phyloP scores from a whole-genome alignment of 2,797 vertebrate species.

The Gadopsis bispinosus region DNA sequence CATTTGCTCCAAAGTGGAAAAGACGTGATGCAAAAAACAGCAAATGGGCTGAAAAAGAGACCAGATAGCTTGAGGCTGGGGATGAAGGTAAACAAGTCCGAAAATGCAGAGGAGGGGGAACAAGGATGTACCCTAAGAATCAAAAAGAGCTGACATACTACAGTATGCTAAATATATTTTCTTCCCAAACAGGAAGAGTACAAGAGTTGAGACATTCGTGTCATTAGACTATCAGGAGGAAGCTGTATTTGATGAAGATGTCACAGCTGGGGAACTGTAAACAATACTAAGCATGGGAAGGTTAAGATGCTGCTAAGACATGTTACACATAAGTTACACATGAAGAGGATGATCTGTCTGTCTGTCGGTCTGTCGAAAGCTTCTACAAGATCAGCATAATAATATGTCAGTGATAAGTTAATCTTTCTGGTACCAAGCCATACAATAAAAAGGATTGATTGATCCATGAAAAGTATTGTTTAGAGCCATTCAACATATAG shows the following conservation, averaged over 20 bases:
- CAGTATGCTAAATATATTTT: neutral
- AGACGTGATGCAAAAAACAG: neutral
- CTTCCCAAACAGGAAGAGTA: neutral
- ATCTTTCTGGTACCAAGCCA: no score
- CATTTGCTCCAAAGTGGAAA: no score
- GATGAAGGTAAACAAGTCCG: slow-evolving; percentile 7
- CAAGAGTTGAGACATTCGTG: neutral
- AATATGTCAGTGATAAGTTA: no score
- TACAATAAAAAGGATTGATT: no score
- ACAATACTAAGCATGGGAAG: neutral
- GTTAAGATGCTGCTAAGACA: neutral
- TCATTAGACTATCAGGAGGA: neutral
- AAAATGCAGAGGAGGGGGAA: slow-evolving; percentile 19
- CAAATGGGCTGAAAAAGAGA: slow-evolving; percentile 16
- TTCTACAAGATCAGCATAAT: no score
- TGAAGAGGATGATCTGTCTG: neutral
- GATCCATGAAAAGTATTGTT: no score
- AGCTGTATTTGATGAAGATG: neutral
- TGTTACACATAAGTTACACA: neutral
- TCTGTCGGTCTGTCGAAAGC: no score
- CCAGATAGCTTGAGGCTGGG: slow-evolving; percentile 16
- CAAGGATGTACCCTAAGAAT: slow-evolving; percentile 12
- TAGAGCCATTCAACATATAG: no score
- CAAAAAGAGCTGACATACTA: neutral
- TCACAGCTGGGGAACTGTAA: neutral